These are phyloP conservation scores for Araneus ventricosus DNA, from an alignment of 1,140 invertebrate species.

Conservation along the genomic window DNA sequence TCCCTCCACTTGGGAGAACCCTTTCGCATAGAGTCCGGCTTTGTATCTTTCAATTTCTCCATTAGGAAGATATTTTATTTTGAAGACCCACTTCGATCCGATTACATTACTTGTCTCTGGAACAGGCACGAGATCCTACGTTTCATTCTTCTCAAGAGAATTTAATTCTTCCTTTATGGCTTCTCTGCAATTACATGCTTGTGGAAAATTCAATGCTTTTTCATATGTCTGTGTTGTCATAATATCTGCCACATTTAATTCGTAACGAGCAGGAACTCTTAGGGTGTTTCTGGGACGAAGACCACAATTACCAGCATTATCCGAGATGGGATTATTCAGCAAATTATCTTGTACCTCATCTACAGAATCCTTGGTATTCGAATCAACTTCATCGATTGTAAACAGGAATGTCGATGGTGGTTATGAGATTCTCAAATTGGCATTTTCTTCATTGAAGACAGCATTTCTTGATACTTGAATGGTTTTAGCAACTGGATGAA, in stretches of 20 bases:
- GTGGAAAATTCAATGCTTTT: background rate
- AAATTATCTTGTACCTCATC: no score
- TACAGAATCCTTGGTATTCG: no score
- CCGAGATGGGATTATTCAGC: no score
- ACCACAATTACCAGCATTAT: no score
- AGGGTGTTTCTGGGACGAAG: background rate
- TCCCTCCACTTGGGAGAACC: slow-evolving; percentile 40
- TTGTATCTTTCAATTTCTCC: background rate
- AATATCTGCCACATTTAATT: background rate
- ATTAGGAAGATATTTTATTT: slow-evolving; percentile 58
- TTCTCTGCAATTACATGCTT: background rate
- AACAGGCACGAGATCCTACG: background rate
- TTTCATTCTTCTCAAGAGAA: slow-evolving; percentile 36
- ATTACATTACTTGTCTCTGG: slow-evolving; percentile 30
- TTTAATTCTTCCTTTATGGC: slow-evolving; percentile 60
- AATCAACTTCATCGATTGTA: no score
- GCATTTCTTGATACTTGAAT: no score
- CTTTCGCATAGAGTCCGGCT: slow-evolving; percentile 46
- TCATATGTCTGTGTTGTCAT: background rate
- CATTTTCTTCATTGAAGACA: no score
- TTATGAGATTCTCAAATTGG: no score
- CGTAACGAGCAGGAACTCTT: background rate
- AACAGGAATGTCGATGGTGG: no score
- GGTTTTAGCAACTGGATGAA: no score
- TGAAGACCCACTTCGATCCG: slow-evolving; percentile 68